Base-by-base conservation (phyloP, 2,797 vertebrate species). In the Synanceia verrucosa region DNA sequence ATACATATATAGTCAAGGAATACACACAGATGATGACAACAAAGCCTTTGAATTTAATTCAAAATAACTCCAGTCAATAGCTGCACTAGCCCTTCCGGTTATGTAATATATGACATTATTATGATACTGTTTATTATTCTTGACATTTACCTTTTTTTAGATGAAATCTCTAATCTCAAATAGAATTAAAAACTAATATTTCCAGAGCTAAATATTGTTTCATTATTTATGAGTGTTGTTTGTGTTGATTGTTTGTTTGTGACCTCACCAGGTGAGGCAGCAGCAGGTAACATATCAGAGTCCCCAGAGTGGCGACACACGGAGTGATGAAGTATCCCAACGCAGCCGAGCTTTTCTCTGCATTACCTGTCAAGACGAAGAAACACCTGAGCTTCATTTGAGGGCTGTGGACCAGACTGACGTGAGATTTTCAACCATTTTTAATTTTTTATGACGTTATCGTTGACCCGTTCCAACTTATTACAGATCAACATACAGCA, bases 291-390 rank as follows among this genome's bases (percentile, higher is more conserved):
- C 94, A 94, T 29, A 92, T 0, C 19, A 96, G 91, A 0, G 95
- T 94, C 55, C 89, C 5, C 19, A 95, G 65, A 3, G 93, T 96
- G 60, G 94, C 95, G 21, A 94, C 87, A 4, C 96, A 97, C 0
- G 96, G 96, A 0, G 95, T 96, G 89, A 96, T 85, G 80, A 96
- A 96, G 83, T 96, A 97, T 3, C 94, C 94, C 70, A 96, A 59
- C 4, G 95, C 95, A 0, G 93, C 93, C 0, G 84, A 88, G 41
- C 70, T 70, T 2, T 37, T 6, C 1, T 94, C 91, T 0, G 91
- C 61, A 0, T 93, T 91, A 86, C 94, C 96, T 96, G 86, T 93
- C 94, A 78, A 65, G 23, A 1, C 36, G 8, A 23, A 41, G 4
- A 70, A 4, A 23, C 26, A 11, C 4, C 0, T 24, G 28, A 34